A percentile compares a stretch with the other conserved stretches of the same genome.
phyloP scores from a whole-genome alignment of 2,113 vertebrate species.

The Pandion haliaetus region DNA sequence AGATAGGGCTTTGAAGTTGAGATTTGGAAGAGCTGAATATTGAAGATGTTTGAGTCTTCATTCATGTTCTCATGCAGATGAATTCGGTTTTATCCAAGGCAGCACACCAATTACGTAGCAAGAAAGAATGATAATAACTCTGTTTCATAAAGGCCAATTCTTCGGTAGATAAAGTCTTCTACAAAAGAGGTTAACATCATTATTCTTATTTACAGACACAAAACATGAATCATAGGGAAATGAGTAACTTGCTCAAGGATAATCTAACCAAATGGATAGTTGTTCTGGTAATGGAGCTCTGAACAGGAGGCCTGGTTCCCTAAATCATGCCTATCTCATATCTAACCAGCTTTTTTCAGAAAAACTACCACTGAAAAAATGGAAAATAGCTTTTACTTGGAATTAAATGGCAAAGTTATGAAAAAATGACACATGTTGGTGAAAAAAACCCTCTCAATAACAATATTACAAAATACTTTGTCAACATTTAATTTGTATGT shows the following conservation, averaged over 20 bases:
- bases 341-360: not conserved
- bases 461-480: not conserved
- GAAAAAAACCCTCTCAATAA: not conserved
- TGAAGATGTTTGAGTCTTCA: not conserved
- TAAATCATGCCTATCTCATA: accelerated
- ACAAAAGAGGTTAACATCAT: not conserved
- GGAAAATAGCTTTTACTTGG: not conserved
- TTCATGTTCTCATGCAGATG: not conserved
- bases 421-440: not conserved
- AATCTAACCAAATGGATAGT: not conserved
- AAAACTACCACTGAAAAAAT: not conserved
- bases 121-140: not conserved
- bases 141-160: not conserved
- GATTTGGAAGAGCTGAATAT: not conserved
- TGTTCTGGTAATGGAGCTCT: not conserved
- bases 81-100: not conserved
- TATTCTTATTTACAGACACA: not conserved
- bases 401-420: not conserved
- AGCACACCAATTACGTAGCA: not conserved
- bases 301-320: not conserved
- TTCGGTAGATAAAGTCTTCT: not conserved
- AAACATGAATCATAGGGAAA: not conserved
- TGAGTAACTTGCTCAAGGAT: not conserved
- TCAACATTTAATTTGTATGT: not conserved
- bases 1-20: not conserved